These are phyloP conservation scores for Phrynocephalus guinanensis DNA, from an alignment of 2,797 vertebrate species.

Conservation along the genomic window DNA sequence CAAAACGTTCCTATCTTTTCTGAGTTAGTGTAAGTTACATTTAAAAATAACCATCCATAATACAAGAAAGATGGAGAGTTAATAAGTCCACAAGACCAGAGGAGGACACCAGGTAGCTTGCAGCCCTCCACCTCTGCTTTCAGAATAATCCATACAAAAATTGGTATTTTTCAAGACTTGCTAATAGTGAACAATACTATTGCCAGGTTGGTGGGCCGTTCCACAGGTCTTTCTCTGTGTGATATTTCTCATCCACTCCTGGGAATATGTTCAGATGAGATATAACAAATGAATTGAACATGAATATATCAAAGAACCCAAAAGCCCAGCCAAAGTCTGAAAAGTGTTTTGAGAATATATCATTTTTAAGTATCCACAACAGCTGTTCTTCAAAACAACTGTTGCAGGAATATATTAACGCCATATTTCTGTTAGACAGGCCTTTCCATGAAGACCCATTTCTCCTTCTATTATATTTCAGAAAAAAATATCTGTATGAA, in stretches of 20 bases:
- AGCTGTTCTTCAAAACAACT: background rate
- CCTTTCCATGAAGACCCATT: constrained; percentile 20
- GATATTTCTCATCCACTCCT: background rate
- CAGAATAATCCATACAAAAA: background rate
- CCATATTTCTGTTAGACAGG: background rate
- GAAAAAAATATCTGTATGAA: constrained; percentile 24
- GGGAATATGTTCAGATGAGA: background rate
- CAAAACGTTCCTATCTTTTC: background rate
- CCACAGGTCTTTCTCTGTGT: background rate
- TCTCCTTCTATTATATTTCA: constrained; percentile 4
- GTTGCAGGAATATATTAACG: constrained; percentile 26
- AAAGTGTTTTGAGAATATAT: background rate
- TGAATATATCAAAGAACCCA: background rate
- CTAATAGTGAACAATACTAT: background rate
- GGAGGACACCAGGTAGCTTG: background rate
- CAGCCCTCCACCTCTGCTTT: background rate
- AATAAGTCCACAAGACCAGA: background rate
- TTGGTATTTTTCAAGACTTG: too few species aligned
- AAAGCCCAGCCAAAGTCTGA: background rate
- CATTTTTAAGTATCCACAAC: background rate
- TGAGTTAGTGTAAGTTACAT: background rate
- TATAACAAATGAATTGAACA: background rate
- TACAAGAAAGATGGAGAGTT: background rate
- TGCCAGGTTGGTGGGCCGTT: background rate
- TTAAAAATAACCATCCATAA: too few species aligned